Percentiles rank a stretch among this genome's conserved stretches.
Evolutionary conservation across 2,888 invertebrate genomes (phyloP).

Genomic region (Griposia aprilina): DNA sequence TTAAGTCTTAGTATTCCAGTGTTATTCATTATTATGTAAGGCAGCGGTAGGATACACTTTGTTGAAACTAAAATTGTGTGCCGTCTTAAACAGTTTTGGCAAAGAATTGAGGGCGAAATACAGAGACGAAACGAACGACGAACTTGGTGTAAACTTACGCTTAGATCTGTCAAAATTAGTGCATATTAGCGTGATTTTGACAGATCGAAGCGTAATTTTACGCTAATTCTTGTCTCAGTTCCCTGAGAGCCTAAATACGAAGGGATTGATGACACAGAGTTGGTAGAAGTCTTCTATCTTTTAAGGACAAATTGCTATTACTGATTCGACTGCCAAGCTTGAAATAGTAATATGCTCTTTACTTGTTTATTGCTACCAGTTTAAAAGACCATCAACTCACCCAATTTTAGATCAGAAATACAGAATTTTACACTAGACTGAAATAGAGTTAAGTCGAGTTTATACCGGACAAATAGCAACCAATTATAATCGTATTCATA

Average conservation of each 20-base stretch:
- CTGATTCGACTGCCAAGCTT: neutral
- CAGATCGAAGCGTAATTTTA: neutral
- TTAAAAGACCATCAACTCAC: neutral
- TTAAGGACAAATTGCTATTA: neutral
- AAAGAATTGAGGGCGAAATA: neutral
- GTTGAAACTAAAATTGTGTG: neutral
- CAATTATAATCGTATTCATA: slow-evolving; percentile 38
- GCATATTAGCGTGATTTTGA: neutral
- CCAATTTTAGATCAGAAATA: too few species aligned
- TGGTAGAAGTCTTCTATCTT: neutral
- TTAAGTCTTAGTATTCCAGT: neutral
- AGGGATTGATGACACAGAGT: neutral
- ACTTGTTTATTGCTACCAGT: neutral
- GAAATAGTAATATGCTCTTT: neutral
- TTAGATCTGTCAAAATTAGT: neutral
- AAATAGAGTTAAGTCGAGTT: too few species aligned
- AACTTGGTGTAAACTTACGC: neutral
- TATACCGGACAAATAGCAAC: slow-evolving; percentile 6
- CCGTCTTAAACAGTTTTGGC: neutral
- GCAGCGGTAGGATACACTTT: neutral
- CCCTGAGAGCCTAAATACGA: neutral
- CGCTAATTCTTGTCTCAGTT: neutral
- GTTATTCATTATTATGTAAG: neutral
- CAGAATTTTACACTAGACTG: too few species aligned
- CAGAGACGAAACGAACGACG: neutral